Conservation (phyloP, 2,888 invertebrate genomes). For the Dromius quadrimaculatus region DNA sequence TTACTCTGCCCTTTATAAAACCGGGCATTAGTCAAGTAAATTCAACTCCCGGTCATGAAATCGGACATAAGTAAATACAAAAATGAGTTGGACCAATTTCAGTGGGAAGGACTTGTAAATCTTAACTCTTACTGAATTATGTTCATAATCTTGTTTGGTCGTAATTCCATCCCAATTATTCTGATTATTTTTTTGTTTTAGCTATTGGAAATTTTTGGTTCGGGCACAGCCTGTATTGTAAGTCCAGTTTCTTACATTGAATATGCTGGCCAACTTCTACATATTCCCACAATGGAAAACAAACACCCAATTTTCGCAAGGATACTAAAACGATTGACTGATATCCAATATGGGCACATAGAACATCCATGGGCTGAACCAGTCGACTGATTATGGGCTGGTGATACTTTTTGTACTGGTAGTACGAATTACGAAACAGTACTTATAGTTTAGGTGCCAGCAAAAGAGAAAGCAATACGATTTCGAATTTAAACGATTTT, state of each 20-base stretch:
- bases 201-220: slow-evolving; percentile 96
- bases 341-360: slow-evolving; percentile 91
- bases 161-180: too few relatives aligned
- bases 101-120: too few relatives aligned
- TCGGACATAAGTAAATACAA: too few relatives aligned
- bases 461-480: neutral
- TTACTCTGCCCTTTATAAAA: too few relatives aligned
- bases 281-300: slow-evolving; percentile 81
- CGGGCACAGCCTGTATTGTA: slow-evolving; percentile 97
- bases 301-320: slow-evolving; percentile 81
- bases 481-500: neutral
- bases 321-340: slow-evolving; percentile 81
- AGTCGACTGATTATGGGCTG: slow-evolving; percentile 67
- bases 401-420: neutral
- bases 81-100: too few relatives aligned
- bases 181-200: slow-evolving; percentile 69
- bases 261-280: slow-evolving; percentile 77
- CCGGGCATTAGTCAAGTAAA: too few relatives aligned
- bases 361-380: slow-evolving; percentile 84
- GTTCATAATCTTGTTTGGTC: too few relatives aligned
- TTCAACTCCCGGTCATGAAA: too few relatives aligned
- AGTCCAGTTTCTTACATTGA: slow-evolving; percentile 91
- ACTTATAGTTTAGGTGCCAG: slow-evolving; percentile 9
- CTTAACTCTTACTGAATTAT: too few relatives aligned
- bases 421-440: slow-evolving; percentile 26